Conservation (phyloP, 1,140 invertebrate species). For the Matsumurasca onukii region DNA sequence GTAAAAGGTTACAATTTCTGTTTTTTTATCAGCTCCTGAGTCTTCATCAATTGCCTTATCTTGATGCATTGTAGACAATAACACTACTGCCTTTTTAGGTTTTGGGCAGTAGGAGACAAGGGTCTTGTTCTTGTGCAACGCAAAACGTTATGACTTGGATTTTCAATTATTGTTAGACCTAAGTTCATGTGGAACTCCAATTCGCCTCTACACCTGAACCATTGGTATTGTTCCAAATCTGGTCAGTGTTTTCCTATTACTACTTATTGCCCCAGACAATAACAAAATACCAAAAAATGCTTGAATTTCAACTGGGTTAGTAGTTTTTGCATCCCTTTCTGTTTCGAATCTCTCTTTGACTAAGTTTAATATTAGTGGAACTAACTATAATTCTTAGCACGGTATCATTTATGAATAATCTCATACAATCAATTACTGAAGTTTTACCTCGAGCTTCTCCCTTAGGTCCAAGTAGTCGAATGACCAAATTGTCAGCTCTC, state of each 20-base stretch:
- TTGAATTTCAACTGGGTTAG: neutral
- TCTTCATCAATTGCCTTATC: conserved; percentile 30
- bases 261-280: neutral
- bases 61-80: no score
- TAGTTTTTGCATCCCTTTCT: neutral
- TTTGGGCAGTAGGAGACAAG: conserved; percentile 37
- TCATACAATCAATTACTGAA: neutral
- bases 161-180: conserved; percentile 27
- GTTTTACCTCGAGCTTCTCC: neutral
- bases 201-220: conserved; percentile 40
- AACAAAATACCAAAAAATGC: neutral
- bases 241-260: conserved; percentile 16
- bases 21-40: conserved; percentile 37
- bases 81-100: conserved; percentile 36
- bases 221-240: conserved; percentile 24
- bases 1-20: conserved; percentile 46
- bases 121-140: conserved; percentile 35
- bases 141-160: conserved; percentile 27
- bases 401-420: neutral
- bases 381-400: neutral
- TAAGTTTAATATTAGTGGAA: neutral
- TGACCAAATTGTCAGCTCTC: neutral
- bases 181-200: no score
- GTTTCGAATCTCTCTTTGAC: neutral
- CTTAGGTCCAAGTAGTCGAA: neutral